phyloP scores from a whole-genome alignment of 1,140 invertebrate species.

The Pentalonia nigronervosa region DNA sequence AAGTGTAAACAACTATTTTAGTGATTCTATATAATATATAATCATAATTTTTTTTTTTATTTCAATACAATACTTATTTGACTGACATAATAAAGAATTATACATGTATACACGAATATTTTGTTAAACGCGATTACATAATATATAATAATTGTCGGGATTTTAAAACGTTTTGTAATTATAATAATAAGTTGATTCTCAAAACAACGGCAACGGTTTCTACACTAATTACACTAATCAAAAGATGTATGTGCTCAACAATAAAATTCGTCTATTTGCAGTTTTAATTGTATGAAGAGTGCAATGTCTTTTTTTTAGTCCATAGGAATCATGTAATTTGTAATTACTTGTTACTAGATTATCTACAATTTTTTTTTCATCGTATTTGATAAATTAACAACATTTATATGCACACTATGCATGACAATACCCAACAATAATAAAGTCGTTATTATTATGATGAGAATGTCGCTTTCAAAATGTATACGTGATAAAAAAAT shows the following conservation, averaged over 20 bases:
- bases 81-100: neutral
- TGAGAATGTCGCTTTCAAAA: neutral
- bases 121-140: neutral
- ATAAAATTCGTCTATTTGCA: neutral
- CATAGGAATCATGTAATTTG: neutral
- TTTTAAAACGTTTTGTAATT: neutral
- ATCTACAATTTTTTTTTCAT: neutral
- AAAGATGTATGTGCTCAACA: neutral
- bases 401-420: neutral
- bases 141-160: neutral
- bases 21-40: neutral
- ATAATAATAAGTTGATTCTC: neutral
- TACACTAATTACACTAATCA: neutral
- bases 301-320: neutral
- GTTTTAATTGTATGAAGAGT: neutral
- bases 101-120: neutral
- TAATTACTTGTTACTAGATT: neutral
- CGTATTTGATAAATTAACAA: neutral
- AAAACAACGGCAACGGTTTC: neutral
- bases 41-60: neutral
- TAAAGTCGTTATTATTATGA: neutral
- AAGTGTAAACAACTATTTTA: neutral
- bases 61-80: neutral
- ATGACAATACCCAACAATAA: neutral
- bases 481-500: neutral